A percentile compares a stretch with the other conserved stretches of the same genome.
These are phyloP conservation scores for Spodoptera litura DNA, from an alignment of 1,140 invertebrate genomes.

Conservation along the genomic window DNA sequence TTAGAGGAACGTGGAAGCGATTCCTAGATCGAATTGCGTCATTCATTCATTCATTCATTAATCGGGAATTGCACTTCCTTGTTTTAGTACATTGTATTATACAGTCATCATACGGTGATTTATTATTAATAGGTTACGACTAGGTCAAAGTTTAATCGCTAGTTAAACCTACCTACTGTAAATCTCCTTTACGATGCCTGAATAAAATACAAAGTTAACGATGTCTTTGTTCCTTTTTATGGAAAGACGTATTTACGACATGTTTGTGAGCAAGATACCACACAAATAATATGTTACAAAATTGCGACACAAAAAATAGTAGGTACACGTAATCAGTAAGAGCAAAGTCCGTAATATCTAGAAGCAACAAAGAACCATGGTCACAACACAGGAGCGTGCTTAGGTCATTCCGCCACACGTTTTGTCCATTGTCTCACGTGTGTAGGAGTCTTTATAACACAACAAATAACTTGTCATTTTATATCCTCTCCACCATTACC, in stretches of 20 bases:
- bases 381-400: slow-evolving; percentile 52
- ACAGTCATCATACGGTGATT: slow-evolving; percentile 2
- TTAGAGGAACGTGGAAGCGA: background rate
- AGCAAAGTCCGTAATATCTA: slow-evolving; percentile 34
- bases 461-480: slow-evolving; percentile 54
- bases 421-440: slow-evolving; percentile 65
- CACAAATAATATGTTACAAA: slow-evolving; percentile 2
- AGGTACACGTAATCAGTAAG: slow-evolving; percentile 4
- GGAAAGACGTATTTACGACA: background rate
- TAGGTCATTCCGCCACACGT: slow-evolving; percentile 59
- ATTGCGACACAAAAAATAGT: slow-evolving; percentile 14
- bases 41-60: slow-evolving; percentile 18
- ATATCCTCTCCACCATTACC: slow-evolving; percentile 33
- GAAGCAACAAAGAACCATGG: slow-evolving; percentile 49
- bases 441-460: slow-evolving; percentile 66
- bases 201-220: background rate
- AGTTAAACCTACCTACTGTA: background rate
- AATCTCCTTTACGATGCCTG: background rate
- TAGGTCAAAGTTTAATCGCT: background rate
- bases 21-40: slow-evolving; percentile 8
- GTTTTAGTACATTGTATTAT: slow-evolving; percentile 7
- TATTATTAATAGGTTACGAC: background rate
- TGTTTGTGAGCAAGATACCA: background rate
- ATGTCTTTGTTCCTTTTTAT: too few species aligned
- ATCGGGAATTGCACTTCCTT: slow-evolving; percentile 23